These are phyloP conservation scores for Cepphus grylle DNA, from an alignment of 2,113 vertebrate species.

Conservation along the genomic window DNA sequence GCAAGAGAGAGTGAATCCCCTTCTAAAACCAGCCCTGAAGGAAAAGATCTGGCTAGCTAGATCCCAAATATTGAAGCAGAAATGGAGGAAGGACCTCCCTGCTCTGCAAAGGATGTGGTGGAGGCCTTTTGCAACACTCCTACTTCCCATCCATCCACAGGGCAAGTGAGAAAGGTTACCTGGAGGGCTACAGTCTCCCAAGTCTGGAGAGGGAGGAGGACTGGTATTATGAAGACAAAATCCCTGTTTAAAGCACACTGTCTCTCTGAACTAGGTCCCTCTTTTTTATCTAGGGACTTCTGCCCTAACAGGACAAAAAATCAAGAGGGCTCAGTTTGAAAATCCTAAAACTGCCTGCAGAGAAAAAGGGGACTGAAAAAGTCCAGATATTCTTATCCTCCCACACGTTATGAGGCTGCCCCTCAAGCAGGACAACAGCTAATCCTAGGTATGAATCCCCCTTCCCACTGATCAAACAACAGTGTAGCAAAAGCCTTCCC, in stretches of 20 bases:
- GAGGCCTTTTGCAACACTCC: neutral
- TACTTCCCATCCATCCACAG: neutral
- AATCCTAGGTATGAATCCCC: neutral
- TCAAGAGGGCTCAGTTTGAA: neutral
- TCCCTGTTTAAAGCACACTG: neutral
- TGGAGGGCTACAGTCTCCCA: neutral
- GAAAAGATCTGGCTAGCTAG: neutral
- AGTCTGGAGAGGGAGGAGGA: neutral
- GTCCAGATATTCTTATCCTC: neutral
- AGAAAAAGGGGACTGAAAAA: neutral
- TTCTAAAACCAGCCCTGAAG: neutral
- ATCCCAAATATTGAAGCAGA: neutral
- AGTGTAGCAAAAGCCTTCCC: neutral
- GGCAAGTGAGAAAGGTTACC: neutral
- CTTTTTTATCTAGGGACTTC: neutral
- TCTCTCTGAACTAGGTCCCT: neutral
- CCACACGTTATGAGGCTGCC: neutral
- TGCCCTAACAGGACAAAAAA: neutral
- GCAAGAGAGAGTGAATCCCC: neutral
- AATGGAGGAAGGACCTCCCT: neutral
- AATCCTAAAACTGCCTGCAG: neutral
- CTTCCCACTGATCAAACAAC: neutral
- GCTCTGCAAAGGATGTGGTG: neutral
- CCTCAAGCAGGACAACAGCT: neutral
- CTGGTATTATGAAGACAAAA: neutral